These are phyloP conservation scores for Paramuricea clavata DNA, from an alignment of 92 coral and sea anemone genomes.

Conservation along the genomic window DNA sequence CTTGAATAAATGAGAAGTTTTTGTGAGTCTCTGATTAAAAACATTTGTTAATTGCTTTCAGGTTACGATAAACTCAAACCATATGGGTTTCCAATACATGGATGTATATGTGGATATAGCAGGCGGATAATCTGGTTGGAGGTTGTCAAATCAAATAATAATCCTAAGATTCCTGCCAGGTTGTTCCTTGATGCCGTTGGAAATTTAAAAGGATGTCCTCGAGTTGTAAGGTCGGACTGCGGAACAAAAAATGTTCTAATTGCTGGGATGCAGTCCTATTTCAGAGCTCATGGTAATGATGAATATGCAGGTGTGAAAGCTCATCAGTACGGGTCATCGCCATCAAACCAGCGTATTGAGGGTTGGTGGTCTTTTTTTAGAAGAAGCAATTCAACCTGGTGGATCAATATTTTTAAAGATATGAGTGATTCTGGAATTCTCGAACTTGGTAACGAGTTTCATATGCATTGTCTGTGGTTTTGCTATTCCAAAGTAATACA, in stretches of 20 bases:
- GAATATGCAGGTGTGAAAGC: constrained; percentile 9
- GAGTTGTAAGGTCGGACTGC: constrained; percentile 23
- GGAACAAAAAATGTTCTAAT: constrained; percentile 20
- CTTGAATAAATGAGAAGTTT: too few relatives aligned
- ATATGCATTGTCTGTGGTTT: too few relatives aligned
- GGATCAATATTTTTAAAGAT: constrained; percentile 35
- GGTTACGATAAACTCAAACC: constrained; percentile 15
- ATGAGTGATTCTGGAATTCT: constrained; percentile 29
- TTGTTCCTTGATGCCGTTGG: constrained; percentile 8
- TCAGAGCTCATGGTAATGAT: constrained; percentile 22
- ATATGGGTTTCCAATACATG: too few relatives aligned
- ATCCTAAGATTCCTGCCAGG: constrained; percentile 25
- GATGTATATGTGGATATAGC: constrained; percentile 15
- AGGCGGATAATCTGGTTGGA: constrained; percentile 4
- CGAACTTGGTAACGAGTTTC: constrained; percentile 15
- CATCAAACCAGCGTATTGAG: too few relatives aligned
- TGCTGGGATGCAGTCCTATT: constrained; percentile 28
- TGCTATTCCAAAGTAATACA: constrained; percentile 32
- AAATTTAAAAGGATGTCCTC: constrained; percentile 18
- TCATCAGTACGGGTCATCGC: constrained; percentile 26
- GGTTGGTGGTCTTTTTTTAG: constrained; percentile 43
- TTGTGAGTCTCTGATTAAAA: background rate
- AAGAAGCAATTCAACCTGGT: constrained; percentile 5
- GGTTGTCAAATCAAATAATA: too few relatives aligned
- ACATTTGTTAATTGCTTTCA: background rate